Conservation (phyloP, 2,113 vertebrate species). For the Cacatua alba region DNA sequence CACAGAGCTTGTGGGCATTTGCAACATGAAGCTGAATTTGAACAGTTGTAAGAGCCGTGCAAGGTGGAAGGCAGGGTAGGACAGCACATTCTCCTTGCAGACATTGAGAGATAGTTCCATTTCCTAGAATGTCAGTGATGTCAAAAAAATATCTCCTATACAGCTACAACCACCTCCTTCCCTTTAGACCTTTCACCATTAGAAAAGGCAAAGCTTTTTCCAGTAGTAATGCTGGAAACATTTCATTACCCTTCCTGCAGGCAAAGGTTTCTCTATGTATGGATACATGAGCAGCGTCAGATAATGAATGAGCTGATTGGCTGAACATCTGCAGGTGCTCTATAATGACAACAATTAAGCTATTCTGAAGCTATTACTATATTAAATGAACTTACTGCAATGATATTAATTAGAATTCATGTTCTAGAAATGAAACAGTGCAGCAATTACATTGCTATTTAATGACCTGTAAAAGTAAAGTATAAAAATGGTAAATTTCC, state of each 20-base stretch:
- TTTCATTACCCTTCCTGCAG: neutral
- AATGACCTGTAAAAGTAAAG: constrained; percentile 49
- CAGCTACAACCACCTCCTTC: neutral
- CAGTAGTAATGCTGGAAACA: neutral
- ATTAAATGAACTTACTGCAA: constrained; percentile 53
- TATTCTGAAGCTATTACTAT: constrained; percentile 63
- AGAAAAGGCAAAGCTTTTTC: constrained; percentile 3
- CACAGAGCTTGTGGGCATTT: neutral
- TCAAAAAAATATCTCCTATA: neutral
- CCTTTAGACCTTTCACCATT: neutral
- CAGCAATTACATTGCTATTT: constrained; percentile 38
- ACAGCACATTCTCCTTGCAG: neutral
- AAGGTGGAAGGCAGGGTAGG: neutral
- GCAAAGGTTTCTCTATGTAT: neutral
- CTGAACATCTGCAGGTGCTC: constrained; percentile 55
- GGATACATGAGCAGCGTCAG: neutral
- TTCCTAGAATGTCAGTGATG: constrained; percentile 4
- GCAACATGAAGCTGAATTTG: neutral
- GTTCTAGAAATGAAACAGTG: constrained; percentile 30
- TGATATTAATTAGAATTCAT: constrained; percentile 59
- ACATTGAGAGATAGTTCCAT: neutral
- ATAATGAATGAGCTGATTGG: constrained; percentile 39
- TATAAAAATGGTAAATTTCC: constrained; percentile 25
- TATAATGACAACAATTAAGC: constrained; percentile 66
- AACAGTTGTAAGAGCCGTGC: neutral